Evolutionary conservation across 2,113 vertebrate species (phyloP).

Genomic region (Apteryx owenii): DNA sequence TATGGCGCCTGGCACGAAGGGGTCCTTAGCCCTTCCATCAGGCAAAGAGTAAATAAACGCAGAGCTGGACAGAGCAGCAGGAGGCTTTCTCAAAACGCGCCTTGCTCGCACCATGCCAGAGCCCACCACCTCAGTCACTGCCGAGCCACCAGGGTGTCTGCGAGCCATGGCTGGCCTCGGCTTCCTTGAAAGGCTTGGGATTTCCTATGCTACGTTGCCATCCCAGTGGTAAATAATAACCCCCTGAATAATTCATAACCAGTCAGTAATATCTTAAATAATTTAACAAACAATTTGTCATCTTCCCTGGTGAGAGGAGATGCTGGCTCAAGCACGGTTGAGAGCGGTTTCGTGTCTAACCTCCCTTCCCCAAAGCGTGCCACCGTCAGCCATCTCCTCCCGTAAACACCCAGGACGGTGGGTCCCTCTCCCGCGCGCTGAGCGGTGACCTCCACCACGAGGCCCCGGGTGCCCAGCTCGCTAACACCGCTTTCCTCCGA

Average conservation of each 20-base stretch:
- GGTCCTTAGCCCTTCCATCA: neutral
- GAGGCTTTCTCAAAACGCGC: neutral
- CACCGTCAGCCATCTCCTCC: neutral
- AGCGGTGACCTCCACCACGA: neutral
- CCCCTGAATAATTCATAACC: conserved; percentile 58
- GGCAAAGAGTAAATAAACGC: neutral
- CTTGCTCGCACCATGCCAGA: neutral
- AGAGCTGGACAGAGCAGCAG: neutral
- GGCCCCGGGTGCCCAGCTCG: neutral
- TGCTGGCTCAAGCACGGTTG: neutral
- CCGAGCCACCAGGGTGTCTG: neutral
- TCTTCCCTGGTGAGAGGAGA: conserved; percentile 22
- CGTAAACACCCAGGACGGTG: neutral
- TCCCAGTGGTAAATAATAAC: conserved; percentile 67
- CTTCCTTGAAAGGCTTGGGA: conserved; percentile 44
- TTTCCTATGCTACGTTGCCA: conserved; percentile 32
- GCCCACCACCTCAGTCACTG: neutral
- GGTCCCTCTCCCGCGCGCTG: neutral
- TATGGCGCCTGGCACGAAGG: neutral
- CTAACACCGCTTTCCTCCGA: neutral
- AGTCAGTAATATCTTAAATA: conserved; percentile 55
- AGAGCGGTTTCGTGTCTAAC: neutral
- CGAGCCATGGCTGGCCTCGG: neutral
- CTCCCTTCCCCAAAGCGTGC: neutral
- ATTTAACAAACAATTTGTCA: conserved; percentile 61